phyloP scores from a whole-genome alignment of 2,113 vertebrate genomes.

The Trichomycterus rosablanca region DNA sequence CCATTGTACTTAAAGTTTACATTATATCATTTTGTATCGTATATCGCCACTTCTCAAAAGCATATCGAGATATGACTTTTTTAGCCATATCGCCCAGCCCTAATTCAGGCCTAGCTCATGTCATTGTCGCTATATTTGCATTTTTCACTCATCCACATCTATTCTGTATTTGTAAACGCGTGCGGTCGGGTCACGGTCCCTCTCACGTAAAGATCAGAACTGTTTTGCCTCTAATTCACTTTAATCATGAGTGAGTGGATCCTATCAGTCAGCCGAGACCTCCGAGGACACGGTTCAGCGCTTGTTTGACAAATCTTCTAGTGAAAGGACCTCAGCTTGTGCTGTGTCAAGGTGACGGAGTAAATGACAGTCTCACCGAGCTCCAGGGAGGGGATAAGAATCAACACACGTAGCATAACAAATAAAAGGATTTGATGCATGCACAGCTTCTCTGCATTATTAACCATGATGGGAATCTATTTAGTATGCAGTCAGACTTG shows the following conservation, averaged over 20 bases:
- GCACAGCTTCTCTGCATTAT: conserved; percentile 39
- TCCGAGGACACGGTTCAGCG: conserved; percentile 35
- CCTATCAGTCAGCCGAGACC: conserved; percentile 38
- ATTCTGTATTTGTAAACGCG: not conserved
- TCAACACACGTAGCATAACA: conserved; percentile 41
- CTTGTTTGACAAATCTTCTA: conserved; percentile 48
- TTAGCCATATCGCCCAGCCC: no score
- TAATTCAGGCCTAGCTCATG: no score
- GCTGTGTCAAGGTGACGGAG: conserved; percentile 43
- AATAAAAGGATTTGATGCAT: conserved; percentile 40
- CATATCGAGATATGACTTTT: no score
- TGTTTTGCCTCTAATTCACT: conserved; percentile 35
- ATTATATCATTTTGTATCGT: no score
- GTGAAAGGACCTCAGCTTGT: conserved; percentile 44
- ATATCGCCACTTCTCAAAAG: no score
- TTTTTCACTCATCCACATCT: not conserved
- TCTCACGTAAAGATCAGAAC: conserved; percentile 10
- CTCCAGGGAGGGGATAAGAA: conserved; percentile 40
- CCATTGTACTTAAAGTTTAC: no score
- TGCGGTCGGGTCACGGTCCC: not conserved
- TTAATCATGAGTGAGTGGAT: conserved; percentile 48
- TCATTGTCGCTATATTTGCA: conserved; percentile 6
- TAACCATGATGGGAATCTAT: conserved; percentile 30
- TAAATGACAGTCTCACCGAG: conserved; percentile 42
- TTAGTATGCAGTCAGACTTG: conserved; percentile 24